Conservation (phyloP, 2,888 invertebrate species). For the Diarsia rubi region DNA sequence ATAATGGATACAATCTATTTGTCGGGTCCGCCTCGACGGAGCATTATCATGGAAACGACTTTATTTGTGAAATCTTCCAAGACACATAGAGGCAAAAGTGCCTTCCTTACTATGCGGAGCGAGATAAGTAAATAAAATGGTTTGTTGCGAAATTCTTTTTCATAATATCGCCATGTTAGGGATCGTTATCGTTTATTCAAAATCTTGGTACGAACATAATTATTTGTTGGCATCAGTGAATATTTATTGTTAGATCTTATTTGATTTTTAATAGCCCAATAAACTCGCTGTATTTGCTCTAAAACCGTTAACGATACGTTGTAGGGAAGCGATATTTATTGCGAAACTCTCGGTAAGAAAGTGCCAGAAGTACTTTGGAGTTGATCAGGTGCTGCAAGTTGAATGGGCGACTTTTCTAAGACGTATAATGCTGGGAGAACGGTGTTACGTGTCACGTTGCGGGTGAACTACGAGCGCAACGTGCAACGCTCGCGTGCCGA, state of each 20-base stretch:
- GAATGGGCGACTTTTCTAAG: conserved; percentile 51
- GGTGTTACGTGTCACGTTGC: conserved; percentile 53
- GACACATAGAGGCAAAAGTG: conserved; percentile 48
- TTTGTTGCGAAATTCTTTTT: conserved; percentile 31
- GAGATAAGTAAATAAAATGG: conserved; percentile 48
- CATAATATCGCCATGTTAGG: conserved; percentile 31
- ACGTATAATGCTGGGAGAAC: conserved; percentile 42
- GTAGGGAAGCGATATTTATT: conserved; percentile 34
- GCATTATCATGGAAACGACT: conserved; percentile 73
- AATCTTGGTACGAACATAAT: background rate
- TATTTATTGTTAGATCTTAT: conserved; percentile 13
- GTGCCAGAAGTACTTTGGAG: conserved; percentile 27
- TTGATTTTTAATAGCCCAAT: conserved; percentile 8
- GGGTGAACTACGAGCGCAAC: conserved; percentile 50
- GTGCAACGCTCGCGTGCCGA: conserved; percentile 55
- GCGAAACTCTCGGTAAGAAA: conserved; percentile 23
- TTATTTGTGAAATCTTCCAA: conserved; percentile 71
- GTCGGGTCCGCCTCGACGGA: conserved; percentile 65
- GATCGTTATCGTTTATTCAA: conserved; percentile 37
- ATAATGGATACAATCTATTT: conserved; percentile 72
- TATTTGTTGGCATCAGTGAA: conserved; percentile 27
- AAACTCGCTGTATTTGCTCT: conserved; percentile 3
- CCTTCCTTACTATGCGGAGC: conserved; percentile 34
- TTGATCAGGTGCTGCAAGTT: conserved; percentile 54
- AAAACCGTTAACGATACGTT: conserved; percentile 15